These are phyloP conservation scores for Morone chrysops DNA, from an alignment of 2,113 vertebrate genomes.

Conservation along the genomic window DNA sequence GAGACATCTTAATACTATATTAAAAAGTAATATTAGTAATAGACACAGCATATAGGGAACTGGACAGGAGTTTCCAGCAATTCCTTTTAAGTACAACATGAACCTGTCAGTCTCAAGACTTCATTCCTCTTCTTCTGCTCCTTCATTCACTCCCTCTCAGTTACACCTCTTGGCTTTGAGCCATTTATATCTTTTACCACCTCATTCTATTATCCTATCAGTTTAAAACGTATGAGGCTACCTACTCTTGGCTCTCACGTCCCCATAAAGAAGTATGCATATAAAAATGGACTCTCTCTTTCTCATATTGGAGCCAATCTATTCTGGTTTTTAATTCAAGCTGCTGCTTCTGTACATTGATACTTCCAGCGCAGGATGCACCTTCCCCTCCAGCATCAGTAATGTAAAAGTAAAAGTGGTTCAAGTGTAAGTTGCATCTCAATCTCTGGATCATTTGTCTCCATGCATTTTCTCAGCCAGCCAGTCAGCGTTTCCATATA, in stretches of 20 bases:
- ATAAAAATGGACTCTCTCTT: slow-evolving; percentile 1
- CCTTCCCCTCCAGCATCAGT: not conserved
- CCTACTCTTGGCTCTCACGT: not conserved
- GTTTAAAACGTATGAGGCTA: slow-evolving; percentile 4
- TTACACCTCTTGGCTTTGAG: not conserved
- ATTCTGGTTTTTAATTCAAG: not conserved
- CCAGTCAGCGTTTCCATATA: not conserved
- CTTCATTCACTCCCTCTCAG: not conserved
- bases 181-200: slow-evolving; percentile 1
- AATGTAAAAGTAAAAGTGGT: not conserved
- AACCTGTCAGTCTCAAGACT: not conserved
- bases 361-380: not conserved
- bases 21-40: not conserved
- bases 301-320: not conserved
- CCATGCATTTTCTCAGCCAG: not conserved
- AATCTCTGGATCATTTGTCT: not conserved
- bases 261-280: slow-evolving; percentile 14
- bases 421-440: not conserved
- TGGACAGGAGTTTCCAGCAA: not conserved
- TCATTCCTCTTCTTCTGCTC: not conserved
- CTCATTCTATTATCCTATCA: slow-evolving; percentile 12
- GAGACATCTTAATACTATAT: not conserved
- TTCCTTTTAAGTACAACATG: not conserved
- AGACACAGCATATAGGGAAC: not conserved
- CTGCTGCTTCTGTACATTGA: slow-evolving; percentile 2